phyloP scores from a whole-genome alignment of 2,113 vertebrate genomes.

The Clarias magur region DNA sequence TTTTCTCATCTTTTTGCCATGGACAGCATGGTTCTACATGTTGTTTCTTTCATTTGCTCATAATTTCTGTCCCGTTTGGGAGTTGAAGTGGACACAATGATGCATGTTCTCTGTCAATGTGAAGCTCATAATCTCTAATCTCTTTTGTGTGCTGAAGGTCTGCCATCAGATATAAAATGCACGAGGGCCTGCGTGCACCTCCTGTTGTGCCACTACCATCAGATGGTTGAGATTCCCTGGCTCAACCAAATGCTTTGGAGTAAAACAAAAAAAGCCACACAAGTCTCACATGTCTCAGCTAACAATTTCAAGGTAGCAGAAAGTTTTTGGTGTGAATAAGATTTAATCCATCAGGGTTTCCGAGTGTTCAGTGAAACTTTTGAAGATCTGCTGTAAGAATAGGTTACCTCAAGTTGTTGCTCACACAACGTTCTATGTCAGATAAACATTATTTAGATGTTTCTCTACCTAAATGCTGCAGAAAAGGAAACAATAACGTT shows the following conservation, averaged over 20 bases:
- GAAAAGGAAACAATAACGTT: neutral
- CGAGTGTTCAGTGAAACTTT: neutral
- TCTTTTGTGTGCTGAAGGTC: slow-evolving; percentile 23
- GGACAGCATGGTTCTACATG: neutral
- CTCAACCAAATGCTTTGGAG: slow-evolving; percentile 46
- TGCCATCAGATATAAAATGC: slow-evolving; percentile 39
- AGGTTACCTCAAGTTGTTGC: neutral
- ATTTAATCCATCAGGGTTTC: neutral
- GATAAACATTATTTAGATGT: neutral
- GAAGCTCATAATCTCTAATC: neutral
- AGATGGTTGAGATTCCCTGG: slow-evolving; percentile 44
- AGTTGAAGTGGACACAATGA: neutral
- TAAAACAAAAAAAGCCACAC: slow-evolving; percentile 16
- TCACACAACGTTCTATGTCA: neutral
- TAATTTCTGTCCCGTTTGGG: slow-evolving; percentile 9
- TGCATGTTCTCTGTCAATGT: neutral
- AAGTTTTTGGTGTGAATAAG: neutral
- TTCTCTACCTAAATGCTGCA: neutral
- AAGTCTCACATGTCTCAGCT: slow-evolving; percentile 16
- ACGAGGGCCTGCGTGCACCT: slow-evolving; percentile 38
- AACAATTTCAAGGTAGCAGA: slow-evolving; percentile 2
- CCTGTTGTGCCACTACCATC: slow-evolving; percentile 50
- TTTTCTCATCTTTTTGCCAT: neutral
- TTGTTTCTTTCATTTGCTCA: slow-evolving; percentile 4
- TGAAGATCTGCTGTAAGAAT: too few species aligned